phyloP scores from a whole-genome alignment of 2,113 vertebrate species.

The Macrotus californicus region DNA sequence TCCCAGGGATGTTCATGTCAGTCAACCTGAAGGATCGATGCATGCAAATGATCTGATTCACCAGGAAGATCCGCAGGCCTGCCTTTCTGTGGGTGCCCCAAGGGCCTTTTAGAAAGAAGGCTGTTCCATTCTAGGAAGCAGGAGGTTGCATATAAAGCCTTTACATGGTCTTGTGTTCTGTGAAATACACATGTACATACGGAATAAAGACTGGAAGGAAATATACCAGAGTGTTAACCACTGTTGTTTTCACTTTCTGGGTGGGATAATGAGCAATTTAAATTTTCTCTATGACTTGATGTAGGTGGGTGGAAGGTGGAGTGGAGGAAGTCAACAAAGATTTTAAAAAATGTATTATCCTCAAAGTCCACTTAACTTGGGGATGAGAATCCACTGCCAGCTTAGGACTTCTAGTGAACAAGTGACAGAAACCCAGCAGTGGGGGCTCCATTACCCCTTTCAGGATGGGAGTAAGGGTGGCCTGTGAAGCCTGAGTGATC shows the following conservation, averaged over 20 bases:
- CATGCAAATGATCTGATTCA: not conserved
- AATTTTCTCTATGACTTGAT: not conserved
- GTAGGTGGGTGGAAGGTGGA: not conserved
- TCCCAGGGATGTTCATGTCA: not conserved
- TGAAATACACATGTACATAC: fast-evolving
- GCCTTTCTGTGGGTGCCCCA: not conserved
- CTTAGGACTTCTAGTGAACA: not conserved
- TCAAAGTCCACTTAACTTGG: not conserved
- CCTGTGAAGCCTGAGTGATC: not conserved
- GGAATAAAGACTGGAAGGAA: not conserved
- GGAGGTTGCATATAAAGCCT: not conserved
- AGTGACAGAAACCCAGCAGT: not conserved
- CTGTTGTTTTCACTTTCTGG: not conserved
- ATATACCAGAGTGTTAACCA: not conserved
- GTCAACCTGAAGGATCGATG: not conserved
- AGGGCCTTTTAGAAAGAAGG: not conserved
- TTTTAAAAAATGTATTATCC: not conserved
- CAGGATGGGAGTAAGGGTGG: not conserved
- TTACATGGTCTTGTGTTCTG: not conserved
- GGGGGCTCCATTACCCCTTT: not conserved
- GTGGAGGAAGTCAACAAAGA: not conserved
- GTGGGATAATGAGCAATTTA: not conserved
- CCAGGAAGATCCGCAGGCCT: not conserved
- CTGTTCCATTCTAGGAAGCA: not conserved
- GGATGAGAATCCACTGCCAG: not conserved